These are phyloP conservation scores for Halcyon badia DNA, from an alignment of 2,797 vertebrate genomes.

Conservation along the genomic window DNA sequence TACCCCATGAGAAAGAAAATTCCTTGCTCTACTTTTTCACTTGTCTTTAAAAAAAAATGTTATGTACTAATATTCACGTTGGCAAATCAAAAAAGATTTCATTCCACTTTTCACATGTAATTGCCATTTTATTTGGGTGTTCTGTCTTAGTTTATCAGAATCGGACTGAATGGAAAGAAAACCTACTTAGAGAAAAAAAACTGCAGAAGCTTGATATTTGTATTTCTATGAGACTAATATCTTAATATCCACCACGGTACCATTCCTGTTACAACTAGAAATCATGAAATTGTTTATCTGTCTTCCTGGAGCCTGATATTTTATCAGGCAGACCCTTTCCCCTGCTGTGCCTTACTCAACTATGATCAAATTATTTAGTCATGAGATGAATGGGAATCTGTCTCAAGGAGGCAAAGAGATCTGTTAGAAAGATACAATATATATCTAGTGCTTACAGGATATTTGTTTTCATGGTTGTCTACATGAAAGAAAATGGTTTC, in stretches of 20 bases:
- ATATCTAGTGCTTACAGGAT: slow-evolving; percentile 91
- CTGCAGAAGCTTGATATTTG: background rate
- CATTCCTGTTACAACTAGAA: slow-evolving; percentile 68
- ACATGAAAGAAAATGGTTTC: slow-evolving; percentile 79
- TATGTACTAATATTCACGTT: background rate
- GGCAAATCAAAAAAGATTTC: background rate
- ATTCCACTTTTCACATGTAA: background rate
- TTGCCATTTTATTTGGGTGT: background rate
- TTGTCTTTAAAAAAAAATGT: background rate
- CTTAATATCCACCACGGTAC: slow-evolving; percentile 43
- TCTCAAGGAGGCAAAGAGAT: slow-evolving; percentile 91
- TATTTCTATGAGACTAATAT: slow-evolving; percentile 11
- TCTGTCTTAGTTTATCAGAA: slow-evolving; percentile 55
- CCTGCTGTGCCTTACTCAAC: slow-evolving; percentile 90
- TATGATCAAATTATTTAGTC: slow-evolving; percentile 94
- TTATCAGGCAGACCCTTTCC: slow-evolving; percentile 87
- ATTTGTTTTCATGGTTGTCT: slow-evolving; percentile 93
- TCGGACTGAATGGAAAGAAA: slow-evolving; percentile 58
- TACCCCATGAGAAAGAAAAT: background rate
- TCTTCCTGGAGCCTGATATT: slow-evolving; percentile 80
- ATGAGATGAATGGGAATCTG: slow-evolving; percentile 92
- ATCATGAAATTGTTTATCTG: slow-evolving; percentile 81
- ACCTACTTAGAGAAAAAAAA: slow-evolving; percentile 9
- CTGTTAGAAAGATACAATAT: slow-evolving; percentile 87
- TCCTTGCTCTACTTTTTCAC: background rate